Conservation (phyloP, 53 echinoderm and acorn worm genomes). For the Crossaster papposus region DNA sequence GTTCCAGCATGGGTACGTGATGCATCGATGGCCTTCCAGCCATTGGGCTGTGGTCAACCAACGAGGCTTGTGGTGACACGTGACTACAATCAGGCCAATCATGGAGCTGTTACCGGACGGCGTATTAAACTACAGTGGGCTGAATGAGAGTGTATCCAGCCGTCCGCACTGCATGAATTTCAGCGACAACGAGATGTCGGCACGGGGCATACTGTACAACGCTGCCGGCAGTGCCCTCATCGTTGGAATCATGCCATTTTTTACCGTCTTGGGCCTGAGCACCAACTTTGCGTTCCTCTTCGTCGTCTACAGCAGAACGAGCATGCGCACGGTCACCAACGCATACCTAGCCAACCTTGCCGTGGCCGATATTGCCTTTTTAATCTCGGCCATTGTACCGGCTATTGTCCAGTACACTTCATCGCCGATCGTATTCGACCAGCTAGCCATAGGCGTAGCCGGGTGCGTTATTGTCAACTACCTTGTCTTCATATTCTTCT, state of each 20-base stretch:
- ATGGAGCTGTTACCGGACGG: not conserved
- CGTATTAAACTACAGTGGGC: not conserved
- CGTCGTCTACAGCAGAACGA: not conserved
- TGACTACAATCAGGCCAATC: constrained; percentile 14
- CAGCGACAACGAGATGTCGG: not conserved
- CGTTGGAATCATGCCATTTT: constrained; percentile 7
- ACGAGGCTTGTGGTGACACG: not conserved
- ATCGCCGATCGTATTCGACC: not conserved
- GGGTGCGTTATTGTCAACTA: constrained; percentile 25
- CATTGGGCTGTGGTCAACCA: not conserved
- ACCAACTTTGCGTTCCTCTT: constrained; percentile 20
- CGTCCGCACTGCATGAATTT: not conserved
- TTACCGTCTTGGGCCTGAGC: not conserved
- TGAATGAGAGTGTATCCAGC: not conserved
- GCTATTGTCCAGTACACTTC: not conserved
- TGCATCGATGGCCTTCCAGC: not conserved
- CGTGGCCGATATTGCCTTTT: constrained; percentile 8
- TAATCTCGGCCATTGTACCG: constrained; percentile 8
- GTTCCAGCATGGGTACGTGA: not conserved
- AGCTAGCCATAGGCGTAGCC: not conserved
- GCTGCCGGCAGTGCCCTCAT: not conserved
- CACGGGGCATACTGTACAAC: not conserved
- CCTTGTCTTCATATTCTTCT: constrained; percentile 22
- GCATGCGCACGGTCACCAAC: constrained; percentile 16
- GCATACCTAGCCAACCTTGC: constrained; percentile 34